These are phyloP conservation scores for Cotesia typhae DNA, from an alignment of 1,140 invertebrate genomes.

Conservation along the genomic window DNA sequence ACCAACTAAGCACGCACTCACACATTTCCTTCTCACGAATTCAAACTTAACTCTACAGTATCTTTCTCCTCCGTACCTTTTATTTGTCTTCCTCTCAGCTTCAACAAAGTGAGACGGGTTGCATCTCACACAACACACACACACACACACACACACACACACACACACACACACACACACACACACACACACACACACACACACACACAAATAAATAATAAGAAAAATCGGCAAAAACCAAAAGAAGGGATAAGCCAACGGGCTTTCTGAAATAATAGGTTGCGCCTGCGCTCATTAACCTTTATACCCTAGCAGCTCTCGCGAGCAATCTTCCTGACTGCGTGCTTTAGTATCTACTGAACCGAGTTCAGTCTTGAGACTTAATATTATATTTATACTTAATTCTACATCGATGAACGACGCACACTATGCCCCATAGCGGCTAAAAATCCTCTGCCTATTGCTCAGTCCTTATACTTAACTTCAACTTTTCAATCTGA, in stretches of 20 bases:
- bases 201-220: slow-evolving; percentile 3
- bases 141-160: neutral
- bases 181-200: neutral
- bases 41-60: neutral
- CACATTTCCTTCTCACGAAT: slow-evolving; percentile 20
- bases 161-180: neutral
- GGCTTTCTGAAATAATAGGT: slow-evolving; percentile 63
- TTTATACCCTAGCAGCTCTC: slow-evolving; percentile 62
- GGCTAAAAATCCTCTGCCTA: no score
- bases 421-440: no score
- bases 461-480: no score
- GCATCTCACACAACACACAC: no score
- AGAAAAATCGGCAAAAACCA: slow-evolving; percentile 23
- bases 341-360: slow-evolving; percentile 31
- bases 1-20: neutral
- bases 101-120: no score
- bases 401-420: neutral
- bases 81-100: no score
- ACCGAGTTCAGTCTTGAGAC: neutral
- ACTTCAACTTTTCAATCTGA: no score
- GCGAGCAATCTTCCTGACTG: slow-evolving; percentile 56
- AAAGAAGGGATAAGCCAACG: slow-evolving; percentile 47
- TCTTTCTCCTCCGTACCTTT: neutral
- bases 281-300: slow-evolving; percentile 66
- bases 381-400: neutral